Evolutionary conservation across 2,797 vertebrate species (phyloP).

Genomic region (Etheostoma perlongum): DNA sequence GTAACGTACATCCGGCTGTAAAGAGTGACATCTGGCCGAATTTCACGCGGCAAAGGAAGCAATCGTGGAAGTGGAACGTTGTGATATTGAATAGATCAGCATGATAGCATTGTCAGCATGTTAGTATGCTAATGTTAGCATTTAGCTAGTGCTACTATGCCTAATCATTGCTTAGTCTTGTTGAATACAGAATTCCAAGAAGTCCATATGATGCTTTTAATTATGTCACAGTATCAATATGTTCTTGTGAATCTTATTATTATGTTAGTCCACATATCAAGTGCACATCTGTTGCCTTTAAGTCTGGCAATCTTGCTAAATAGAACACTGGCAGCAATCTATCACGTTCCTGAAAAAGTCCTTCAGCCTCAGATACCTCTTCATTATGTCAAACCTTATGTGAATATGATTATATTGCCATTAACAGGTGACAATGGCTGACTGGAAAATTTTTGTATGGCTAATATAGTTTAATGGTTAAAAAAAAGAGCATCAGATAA

Average conservation of each 20-base stretch:
- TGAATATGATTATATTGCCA: conserved; percentile 9
- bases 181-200: background rate
- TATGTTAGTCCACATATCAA: conserved; percentile 2
- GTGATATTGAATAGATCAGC: too few relatives aligned
- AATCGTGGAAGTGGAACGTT: too few relatives aligned
- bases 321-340: background rate
- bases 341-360: background rate
- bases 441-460: background rate
- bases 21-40: too few relatives aligned
- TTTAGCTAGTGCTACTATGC: background rate
- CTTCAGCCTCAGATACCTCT: conserved; percentile 4
- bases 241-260: background rate
- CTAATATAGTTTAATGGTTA: background rate
- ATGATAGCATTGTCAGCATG: background rate
- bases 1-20: too few relatives aligned
- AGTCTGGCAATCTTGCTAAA: conserved; percentile 8
- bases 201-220: background rate
- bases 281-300: conserved; percentile 26
- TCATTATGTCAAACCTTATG: conserved; percentile 19
- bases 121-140: background rate
- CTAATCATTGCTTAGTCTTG: background rate
- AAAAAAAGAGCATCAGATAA: background rate
- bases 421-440: conserved; percentile 4
- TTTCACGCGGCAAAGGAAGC: too few relatives aligned
- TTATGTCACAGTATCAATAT: background rate